Evolutionary conservation across 2,797 vertebrate genomes (phyloP), one percentile per base, ranked within the genome.

Genomic region (Acanthopagrus latus): DNA sequence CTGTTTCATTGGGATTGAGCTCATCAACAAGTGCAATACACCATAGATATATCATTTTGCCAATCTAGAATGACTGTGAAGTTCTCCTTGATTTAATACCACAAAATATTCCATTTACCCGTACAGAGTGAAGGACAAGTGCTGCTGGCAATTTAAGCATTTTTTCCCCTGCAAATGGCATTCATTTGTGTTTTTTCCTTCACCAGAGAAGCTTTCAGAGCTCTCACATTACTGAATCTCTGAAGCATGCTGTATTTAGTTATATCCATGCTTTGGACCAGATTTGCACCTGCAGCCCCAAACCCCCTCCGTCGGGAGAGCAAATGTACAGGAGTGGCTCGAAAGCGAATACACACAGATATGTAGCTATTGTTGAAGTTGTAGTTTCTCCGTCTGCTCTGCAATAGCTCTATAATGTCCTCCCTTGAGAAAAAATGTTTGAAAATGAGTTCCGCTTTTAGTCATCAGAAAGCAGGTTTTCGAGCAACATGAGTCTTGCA

Each of bases 31-130:
- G 9, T 69, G 57, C 54, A 81, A 64, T 64, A 60, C 70, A 47
- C 55, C 56, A 68, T 23, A 69, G 38, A 79, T 88, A 76, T 80
- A 83, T 88, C 59, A 79, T 83, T 86, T 86, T 64, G 44, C 48
- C 59, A 46, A 46, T 76, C 79, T 74, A 29, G 67, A 65, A 71
- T 63, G 57, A 83, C 68, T 76, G 62, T 76, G 38, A 79, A 82
- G 29, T 80, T 85, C 44, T 71, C 46, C 66, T 74, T 72, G 81
- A 85, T 85, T 84, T 83, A 85, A 88, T 74, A 78, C 71, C 76
- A 58, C 43, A 76, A 56, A 81, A 76, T 89, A 78, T 84, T 89
- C 60, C 68, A 82, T 89, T 78, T 85, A 85, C 67, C 76, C 78
- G 27, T 43, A 59, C 52, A 0, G 10, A 76, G 63, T 71, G 70